These are phyloP conservation scores for Minunthozetes semirufus DNA, from an alignment of 2,888 invertebrate genomes.

Conservation along the genomic window DNA sequence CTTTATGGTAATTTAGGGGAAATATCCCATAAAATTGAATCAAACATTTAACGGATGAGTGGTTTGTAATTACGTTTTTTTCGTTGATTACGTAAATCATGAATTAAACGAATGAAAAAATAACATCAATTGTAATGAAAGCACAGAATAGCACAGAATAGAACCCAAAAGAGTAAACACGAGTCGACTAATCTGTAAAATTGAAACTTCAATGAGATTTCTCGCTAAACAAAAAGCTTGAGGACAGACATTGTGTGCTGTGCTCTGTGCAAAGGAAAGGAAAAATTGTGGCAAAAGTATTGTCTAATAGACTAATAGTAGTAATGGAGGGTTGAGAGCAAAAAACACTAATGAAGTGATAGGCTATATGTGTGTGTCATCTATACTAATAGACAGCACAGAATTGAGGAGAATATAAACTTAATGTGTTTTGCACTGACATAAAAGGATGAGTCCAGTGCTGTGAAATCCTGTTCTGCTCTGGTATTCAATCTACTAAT, in stretches of 20 bases:
- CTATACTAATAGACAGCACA: neutral
- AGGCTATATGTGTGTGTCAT: slow-evolving; percentile 9
- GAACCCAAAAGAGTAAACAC: neutral
- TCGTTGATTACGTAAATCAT: neutral
- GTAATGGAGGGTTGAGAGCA: slow-evolving; percentile 1
- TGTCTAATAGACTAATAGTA: neutral
- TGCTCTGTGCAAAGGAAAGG: too few species aligned
- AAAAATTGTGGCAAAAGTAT: too few species aligned
- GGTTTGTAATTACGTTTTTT: neutral
- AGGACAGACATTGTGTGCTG: too few species aligned
- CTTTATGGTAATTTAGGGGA: too few species aligned
- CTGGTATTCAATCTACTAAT: neutral
- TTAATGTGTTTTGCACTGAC: neutral
- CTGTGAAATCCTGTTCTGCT: neutral
- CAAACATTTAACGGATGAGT: neutral
- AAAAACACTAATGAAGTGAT: slow-evolving; percentile 26
- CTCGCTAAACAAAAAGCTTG: too few species aligned
- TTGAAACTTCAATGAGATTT: neutral
- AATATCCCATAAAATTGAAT: neutral
- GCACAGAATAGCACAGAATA: too few species aligned
- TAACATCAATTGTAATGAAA: neutral
- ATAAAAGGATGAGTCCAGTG: slow-evolving; percentile 1
- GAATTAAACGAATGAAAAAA: neutral
- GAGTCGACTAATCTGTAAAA: neutral
- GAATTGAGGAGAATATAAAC: neutral